Evolutionary conservation across 2,888 invertebrate genomes (phyloP).

Genomic region (Aethes cnicana): DNA sequence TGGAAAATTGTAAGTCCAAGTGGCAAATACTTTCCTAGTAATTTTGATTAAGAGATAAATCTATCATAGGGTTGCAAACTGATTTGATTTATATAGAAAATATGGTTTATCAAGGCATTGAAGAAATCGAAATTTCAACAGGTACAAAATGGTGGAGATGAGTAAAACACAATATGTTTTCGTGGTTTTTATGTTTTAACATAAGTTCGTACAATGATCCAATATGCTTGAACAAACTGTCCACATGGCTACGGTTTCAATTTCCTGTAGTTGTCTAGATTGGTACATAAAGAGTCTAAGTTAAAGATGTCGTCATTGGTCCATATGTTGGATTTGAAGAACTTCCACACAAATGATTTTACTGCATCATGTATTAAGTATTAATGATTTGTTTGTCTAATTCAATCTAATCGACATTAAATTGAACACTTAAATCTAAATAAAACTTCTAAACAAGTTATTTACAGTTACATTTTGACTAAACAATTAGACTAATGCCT

Average conservation of each 20-base stretch:
- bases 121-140: no score
- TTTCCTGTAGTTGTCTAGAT: constrained; percentile 45
- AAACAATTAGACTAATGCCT: constrained; percentile 77
- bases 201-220: constrained; percentile 79
- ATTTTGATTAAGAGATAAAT: no score
- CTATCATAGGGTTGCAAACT: no score
- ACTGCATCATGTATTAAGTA: constrained; percentile 51
- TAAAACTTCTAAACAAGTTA: constrained; percentile 79
- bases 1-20: no score
- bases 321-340: constrained; percentile 72
- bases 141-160: constrained; percentile 20
- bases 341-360: constrained; percentile 58
- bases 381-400: constrained; percentile 60
- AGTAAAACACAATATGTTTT: constrained; percentile 64
- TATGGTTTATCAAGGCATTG: no score
- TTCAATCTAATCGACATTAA: constrained; percentile 74
- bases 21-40: no score
- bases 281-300: constrained; percentile 55
- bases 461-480: constrained; percentile 79
- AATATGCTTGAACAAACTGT: constrained; percentile 74
- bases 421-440: constrained; percentile 79
- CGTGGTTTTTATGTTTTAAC: constrained; percentile 76
- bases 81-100: no score
- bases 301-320: constrained; percentile 69
- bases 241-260: constrained; percentile 57